Evolutionary conservation across 2,888 invertebrate species (phyloP), one percentile per base, ranked within the genome.

Genomic region (Scaptomyza flava): DNA sequence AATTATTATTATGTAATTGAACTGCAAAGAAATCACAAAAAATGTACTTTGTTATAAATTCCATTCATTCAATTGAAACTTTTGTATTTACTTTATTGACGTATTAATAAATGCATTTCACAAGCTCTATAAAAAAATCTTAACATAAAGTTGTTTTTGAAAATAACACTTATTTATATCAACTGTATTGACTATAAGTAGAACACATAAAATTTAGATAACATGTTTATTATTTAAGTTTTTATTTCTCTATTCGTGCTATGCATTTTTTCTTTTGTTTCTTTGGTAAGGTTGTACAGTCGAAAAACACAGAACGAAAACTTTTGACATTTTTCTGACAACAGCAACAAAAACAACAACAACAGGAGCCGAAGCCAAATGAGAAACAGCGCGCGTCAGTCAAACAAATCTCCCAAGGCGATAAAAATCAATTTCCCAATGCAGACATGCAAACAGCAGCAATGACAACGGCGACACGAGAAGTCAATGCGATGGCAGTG

Each of bases 371-470:
- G 6, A 36, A 41, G 9, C 17, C 38, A 62, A 64, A 45, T 60
- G 48, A 56, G 43, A 56, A 43, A 46, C 45, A 47, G 43, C 52
- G 46, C 48, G 30, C 46, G 77, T 53, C 65, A 68, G 70, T 66
- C 79, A 69, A 79, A 70, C 53, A 64, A 76, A 72, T 64, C 34
- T 64, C 75, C 65, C 69, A 27, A 52, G 80, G 82, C 87, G 53
- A 79, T 77, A 80, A 85, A 87, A 82, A 82, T 82, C 87, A 82
- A 82, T 82, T 82, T 82, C 60, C 53, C 54, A 20, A 74, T 59
- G 54, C 47, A 75, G 61, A 75, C 68, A 79, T 47, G 68, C 77
- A 77, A 77, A 67, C 70, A 69, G 75, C 62, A 61, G 71, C 78
- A 73, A 50, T 56, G 60, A 59, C 57, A 72, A 65, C 54, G 45